phyloP scores from a whole-genome alignment of 2,888 invertebrate genomes.

The Nephrotoma guestfalica region DNA sequence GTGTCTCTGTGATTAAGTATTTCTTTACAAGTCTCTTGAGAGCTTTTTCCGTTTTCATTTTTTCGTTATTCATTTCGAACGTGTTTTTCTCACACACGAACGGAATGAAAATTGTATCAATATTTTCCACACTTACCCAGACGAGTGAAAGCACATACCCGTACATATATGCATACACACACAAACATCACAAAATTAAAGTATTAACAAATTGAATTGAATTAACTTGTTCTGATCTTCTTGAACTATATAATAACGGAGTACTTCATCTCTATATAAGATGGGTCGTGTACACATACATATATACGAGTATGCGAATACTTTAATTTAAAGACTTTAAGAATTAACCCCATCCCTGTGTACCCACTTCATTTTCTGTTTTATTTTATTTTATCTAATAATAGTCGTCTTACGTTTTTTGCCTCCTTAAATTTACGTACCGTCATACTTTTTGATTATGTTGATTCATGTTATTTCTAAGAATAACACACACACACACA shows the following conservation, averaged over 20 bases:
- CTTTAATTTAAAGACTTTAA: not conserved
- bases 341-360: not conserved
- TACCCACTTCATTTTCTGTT: not conserved
- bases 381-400: not conserved
- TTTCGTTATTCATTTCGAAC: not conserved
- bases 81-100: not conserved
- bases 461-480: not conserved
- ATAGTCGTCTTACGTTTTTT: not conserved
- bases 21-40: not conserved
- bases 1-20: not conserved
- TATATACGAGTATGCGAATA: not conserved
- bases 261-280: not conserved
- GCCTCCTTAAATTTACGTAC: not conserved
- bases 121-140: not conserved
- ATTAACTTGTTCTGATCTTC: not conserved
- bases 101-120: not conserved
- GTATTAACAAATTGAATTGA: not conserved
- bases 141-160: not conserved
- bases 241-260: not conserved
- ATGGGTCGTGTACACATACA: not conserved
- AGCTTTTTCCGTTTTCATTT: not conserved
- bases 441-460: not conserved
- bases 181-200: not conserved
- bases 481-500: not conserved
- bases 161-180: not conserved